These are phyloP conservation scores for Dolichomitus sp. DNA, from an alignment of 2,888 invertebrate genomes.

Conservation along the genomic window DNA sequence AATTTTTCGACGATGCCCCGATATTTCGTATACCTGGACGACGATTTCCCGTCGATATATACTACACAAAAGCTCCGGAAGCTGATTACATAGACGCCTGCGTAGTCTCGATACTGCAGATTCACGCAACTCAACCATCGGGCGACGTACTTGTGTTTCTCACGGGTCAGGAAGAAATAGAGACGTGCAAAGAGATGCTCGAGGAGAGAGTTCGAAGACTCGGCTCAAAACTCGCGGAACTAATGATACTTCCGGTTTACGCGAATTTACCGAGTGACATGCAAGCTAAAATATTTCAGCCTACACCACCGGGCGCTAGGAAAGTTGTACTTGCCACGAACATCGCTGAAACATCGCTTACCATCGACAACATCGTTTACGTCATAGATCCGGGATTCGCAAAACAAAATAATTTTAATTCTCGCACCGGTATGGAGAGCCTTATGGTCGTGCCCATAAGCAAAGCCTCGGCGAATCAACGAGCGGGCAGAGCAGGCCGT, in stretches of 20 bases:
- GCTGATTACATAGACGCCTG: constrained; percentile 99
- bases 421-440: constrained; percentile 99
- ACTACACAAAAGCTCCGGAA: constrained; percentile 99
- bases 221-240: constrained; percentile 97
- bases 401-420: constrained; percentile 99
- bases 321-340: constrained; percentile 99
- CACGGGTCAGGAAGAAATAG: constrained; percentile 96
- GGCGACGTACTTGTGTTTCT: constrained; percentile 99
- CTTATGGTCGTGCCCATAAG: constrained; percentile 99
- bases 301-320: constrained; percentile 98
- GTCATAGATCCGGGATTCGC: constrained; percentile 99
- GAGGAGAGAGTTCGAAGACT: constrained; percentile 96
- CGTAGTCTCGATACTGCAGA: constrained; percentile 99
- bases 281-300: constrained; percentile 99
- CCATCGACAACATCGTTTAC: constrained; percentile 99
- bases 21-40: constrained; percentile 99
- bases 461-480: constrained; percentile 98
- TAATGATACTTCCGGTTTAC: constrained; percentile 98
- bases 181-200: constrained; percentile 95
- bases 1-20: constrained; percentile 99
- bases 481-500: constrained; percentile 97
- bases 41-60: constrained; percentile 99
- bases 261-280: constrained; percentile 99
- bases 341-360: constrained; percentile 99
- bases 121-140: constrained; percentile 98